These are phyloP conservation scores for Bufo gargarizans DNA, from an alignment of 2,113 vertebrate genomes.

Conservation along the genomic window DNA sequence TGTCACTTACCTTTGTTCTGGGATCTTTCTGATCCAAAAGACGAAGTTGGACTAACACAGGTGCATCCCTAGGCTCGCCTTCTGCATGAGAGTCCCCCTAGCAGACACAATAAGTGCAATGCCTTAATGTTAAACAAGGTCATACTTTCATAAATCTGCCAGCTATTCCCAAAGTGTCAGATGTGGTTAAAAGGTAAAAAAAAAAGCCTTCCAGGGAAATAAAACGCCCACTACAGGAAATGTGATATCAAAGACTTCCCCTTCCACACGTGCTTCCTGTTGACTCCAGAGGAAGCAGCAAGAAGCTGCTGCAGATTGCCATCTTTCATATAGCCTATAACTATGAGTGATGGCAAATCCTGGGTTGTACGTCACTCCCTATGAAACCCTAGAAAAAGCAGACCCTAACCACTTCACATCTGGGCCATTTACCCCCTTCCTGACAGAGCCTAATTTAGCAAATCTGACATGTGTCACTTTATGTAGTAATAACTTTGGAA, in stretches of 20 bases:
- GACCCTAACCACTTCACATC: too few species aligned
- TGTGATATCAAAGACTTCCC: too few species aligned
- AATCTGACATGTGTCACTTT: too few species aligned
- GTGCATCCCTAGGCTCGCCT: slow-evolving; percentile 61
- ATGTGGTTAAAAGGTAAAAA: neutral
- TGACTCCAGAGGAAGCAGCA: neutral
- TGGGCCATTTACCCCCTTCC: too few species aligned
- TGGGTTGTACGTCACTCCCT: neutral
- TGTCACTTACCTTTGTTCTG: slow-evolving; percentile 75
- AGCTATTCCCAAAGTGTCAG: neutral
- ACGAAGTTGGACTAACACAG: slow-evolving; percentile 75
- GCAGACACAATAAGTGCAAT: neutral
- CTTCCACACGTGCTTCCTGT: too few species aligned
- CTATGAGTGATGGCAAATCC: neutral
- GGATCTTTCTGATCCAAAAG: slow-evolving; percentile 80
- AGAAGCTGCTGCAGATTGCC: neutral
- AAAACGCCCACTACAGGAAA: too few species aligned
- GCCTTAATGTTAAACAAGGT: neutral
- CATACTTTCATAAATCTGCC: neutral
- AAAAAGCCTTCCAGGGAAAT: too few species aligned
- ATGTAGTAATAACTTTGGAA: too few species aligned
- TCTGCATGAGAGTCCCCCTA: slow-evolving; percentile 48
- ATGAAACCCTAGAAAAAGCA: neutral
- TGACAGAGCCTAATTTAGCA: too few species aligned
- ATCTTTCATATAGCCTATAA: too few species aligned